A percentile compares a stretch with the other conserved stretches of the same genome.
phyloP scores from a whole-genome alignment of 1,140 invertebrate species.

The Drosophila arawakana region DNA sequence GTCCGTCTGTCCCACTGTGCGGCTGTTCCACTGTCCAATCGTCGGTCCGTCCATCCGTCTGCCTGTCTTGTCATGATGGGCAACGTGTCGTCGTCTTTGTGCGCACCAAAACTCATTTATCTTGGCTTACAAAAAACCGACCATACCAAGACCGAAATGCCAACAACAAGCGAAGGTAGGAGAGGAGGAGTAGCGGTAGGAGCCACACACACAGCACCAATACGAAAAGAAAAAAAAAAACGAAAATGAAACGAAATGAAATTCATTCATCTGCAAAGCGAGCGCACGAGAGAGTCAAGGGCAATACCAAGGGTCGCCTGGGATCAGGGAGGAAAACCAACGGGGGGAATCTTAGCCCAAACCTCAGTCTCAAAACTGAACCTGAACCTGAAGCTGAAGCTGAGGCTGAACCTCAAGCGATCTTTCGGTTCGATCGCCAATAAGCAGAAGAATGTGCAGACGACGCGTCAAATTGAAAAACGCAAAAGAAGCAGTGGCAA shows the following conservation, averaged over 20 bases:
- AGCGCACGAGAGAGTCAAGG: conserved; percentile 57
- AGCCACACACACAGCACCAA: conserved; percentile 42
- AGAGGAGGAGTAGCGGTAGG: background rate
- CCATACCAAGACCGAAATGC: conserved; percentile 30
- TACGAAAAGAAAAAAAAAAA: background rate
- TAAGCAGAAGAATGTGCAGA: conserved; percentile 64
- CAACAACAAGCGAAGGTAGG: conserved; percentile 12
- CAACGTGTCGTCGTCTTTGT: conserved; percentile 82
- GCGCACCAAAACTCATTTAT: conserved; percentile 81
- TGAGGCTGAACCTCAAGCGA: conserved; percentile 14
- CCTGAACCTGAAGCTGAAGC: background rate
- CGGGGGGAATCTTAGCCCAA: background rate
- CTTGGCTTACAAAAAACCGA: conserved; percentile 71
- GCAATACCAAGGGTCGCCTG: conserved; percentile 29
- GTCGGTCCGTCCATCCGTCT: conserved; percentile 15
- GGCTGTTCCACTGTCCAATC: conserved; percentile 34
- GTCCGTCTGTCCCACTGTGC: conserved; percentile 17
- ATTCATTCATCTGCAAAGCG: conserved; percentile 78
- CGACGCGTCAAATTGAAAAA: conserved; percentile 79
- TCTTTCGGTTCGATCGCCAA: conserved; percentile 40
- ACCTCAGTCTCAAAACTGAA: background rate
- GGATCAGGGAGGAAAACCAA: background rate
- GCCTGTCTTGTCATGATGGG: conserved; percentile 49
- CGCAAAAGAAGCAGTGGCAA: conserved; percentile 9
- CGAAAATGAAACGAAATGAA: conserved; percentile 47